Percentiles rank a stretch among this genome's conserved stretches.
Conservation (phyloP, 2,888 invertebrate species). For the Meloe dianella region DNA sequence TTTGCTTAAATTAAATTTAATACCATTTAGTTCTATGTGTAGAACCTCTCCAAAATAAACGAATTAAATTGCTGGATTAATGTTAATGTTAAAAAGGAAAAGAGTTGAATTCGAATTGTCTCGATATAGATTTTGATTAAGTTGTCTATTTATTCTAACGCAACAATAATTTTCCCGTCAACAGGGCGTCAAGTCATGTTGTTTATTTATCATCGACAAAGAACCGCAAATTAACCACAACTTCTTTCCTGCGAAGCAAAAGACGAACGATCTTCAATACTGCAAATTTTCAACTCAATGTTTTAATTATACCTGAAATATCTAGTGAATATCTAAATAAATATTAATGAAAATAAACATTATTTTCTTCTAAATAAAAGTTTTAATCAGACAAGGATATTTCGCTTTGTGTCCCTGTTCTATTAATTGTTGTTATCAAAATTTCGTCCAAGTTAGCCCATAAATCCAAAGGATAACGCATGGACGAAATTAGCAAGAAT, state of each 20-base stretch:
- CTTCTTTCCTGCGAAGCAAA: neutral
- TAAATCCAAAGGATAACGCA: constrained; percentile 14
- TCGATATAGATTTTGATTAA: neutral
- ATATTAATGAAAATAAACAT: neutral
- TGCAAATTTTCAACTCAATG: neutral
- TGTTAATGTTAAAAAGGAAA: neutral
- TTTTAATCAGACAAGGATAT: constrained; percentile 11
- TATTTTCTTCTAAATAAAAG: neutral
- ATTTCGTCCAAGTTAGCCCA: constrained; percentile 9
- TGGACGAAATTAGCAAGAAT: constrained; percentile 15
- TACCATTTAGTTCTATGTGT: neutral
- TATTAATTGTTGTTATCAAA: constrained; percentile 16
- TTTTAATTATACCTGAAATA: no score
- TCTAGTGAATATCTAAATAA: neutral
- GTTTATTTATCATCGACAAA: neutral
- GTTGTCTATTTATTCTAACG: constrained; percentile 4
- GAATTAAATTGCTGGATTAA: neutral
- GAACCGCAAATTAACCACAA: neutral
- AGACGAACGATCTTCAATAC: neutral
- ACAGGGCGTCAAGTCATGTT: neutral
- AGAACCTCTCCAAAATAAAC: neutral
- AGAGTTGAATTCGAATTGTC: neutral
- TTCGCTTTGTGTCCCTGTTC: constrained; percentile 24
- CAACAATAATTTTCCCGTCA: constrained; percentile 9
- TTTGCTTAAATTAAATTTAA: constrained; percentile 30